Evolutionary conservation across 30 jellyfish, hydroid and myxozoan species (phyloP).

Genomic region (Turritopsis dohrnii): DNA sequence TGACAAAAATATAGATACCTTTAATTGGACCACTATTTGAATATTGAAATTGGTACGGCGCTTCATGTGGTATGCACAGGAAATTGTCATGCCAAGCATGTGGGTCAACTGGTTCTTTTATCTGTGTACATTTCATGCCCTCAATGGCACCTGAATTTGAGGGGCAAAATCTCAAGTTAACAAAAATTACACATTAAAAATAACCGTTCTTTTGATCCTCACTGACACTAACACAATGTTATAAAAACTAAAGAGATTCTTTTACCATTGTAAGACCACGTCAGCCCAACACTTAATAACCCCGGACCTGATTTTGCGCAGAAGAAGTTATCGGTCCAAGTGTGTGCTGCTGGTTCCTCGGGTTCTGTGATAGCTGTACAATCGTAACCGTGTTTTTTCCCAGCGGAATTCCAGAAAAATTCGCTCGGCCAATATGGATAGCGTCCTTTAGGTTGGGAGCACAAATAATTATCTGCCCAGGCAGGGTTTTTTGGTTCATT

Average conservation of each 20-base stretch:
- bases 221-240: too few relatives aligned
- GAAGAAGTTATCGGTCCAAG: constrained; percentile 10
- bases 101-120: constrained; percentile 71
- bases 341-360: not conserved
- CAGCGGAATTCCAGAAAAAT: constrained; percentile 10
- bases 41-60: constrained; percentile 78
- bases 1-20: not conserved
- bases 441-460: not conserved
- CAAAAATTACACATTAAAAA: not conserved
- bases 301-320: constrained; percentile 8
- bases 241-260: not conserved
- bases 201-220: not conserved
- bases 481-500: constrained; percentile 12
- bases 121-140: constrained; percentile 73
- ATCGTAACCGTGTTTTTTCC: constrained; percentile 7
- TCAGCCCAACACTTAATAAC: not conserved
- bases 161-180: not conserved
- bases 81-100: constrained; percentile 71
- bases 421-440: constrained; percentile 17
- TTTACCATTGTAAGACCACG: not conserved
- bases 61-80: constrained; percentile 70
- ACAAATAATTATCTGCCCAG: constrained; percentile 16
- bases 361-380: not conserved
- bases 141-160: constrained; percentile 50
- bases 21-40: not conserved